A percentile compares a stretch with the other conserved stretches of the same genome.
Evolutionary conservation across 2,113 vertebrate species (phyloP).

Genomic region (Hystrix brachyura): DNA sequence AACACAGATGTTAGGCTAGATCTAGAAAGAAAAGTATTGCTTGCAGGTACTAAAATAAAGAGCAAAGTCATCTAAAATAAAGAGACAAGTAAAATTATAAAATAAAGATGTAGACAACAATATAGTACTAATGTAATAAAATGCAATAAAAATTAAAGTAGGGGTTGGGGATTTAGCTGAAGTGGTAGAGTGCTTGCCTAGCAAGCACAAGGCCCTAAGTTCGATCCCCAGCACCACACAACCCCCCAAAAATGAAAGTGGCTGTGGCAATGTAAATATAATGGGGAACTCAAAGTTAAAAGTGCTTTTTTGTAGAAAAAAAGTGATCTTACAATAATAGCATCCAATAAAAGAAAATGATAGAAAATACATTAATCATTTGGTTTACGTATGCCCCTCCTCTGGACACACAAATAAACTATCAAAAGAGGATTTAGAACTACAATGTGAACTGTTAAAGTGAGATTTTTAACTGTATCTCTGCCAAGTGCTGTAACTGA

Average conservation of each 20-base stretch:
- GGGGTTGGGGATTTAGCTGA: too few species aligned
- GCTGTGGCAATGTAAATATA: neutral
- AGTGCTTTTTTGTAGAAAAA: neutral
- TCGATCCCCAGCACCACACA: too few species aligned
- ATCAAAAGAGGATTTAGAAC: neutral
- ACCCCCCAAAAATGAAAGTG: neutral
- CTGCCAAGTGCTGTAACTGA: neutral
- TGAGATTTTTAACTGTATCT: neutral
- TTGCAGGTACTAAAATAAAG: slow-evolving; percentile 29
- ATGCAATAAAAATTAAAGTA: neutral
- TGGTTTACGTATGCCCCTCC: neutral
- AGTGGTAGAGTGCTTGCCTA: too few species aligned
- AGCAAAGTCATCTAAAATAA: slow-evolving; percentile 11
- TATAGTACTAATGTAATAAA: neutral
- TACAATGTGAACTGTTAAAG: neutral
- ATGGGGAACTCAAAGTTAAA: neutral
- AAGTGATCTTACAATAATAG: neutral
- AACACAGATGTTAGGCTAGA: neutral
- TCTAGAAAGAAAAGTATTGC: neutral
- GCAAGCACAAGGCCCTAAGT: too few species aligned
- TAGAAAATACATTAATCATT: neutral
- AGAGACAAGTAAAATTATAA: neutral
- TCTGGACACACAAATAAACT: neutral
- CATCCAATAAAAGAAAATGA: neutral
- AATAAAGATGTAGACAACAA: neutral